Conservation (phyloP, 2,797 vertebrate genomes). For the Parotocinclus haroldoi region DNA sequence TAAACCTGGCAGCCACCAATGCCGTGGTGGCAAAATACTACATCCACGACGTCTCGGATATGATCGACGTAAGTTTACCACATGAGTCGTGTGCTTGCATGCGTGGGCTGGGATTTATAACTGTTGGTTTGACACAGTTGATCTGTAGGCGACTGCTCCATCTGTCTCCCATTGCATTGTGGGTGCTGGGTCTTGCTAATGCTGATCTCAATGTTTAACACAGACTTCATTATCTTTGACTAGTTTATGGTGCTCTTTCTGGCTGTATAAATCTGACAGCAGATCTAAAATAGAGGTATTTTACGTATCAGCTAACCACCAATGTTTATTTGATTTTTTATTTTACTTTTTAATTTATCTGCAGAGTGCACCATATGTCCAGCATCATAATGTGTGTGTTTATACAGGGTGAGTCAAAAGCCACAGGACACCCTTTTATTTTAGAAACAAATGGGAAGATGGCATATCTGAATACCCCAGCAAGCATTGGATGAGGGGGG, state of each 20-base stretch:
- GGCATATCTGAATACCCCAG: too few species aligned
- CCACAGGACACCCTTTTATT: too few species aligned
- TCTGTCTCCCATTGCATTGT: constrained; percentile 39
- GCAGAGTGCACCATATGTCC: too few species aligned
- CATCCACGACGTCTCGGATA: constrained; percentile 95
- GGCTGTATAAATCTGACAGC: neutral
- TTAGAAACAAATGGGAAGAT: too few species aligned
- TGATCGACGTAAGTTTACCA: constrained; percentile 87
- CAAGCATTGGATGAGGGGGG: too few species aligned
- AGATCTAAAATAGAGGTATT: neutral
- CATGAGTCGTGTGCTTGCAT: constrained; percentile 47
- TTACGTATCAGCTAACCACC: neutral
- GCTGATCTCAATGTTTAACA: constrained; percentile 25
- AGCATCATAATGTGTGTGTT: too few species aligned
- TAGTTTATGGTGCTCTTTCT: constrained; percentile 17
- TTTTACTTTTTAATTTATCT: too few species aligned
- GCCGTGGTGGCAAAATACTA: constrained; percentile 95
- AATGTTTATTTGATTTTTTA: too few species aligned
- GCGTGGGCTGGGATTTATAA: constrained; percentile 27
- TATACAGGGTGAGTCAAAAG: too few species aligned
- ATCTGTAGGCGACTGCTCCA: constrained; percentile 22
- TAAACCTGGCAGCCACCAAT: constrained; percentile 92
- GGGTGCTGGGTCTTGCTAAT: constrained; percentile 29
- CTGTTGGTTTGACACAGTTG: constrained; percentile 30
- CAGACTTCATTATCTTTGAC: constrained; percentile 23